Base-by-base conservation (phyloP, 2,888 invertebrate genomes). In the Zele albiditarsus region DNA sequence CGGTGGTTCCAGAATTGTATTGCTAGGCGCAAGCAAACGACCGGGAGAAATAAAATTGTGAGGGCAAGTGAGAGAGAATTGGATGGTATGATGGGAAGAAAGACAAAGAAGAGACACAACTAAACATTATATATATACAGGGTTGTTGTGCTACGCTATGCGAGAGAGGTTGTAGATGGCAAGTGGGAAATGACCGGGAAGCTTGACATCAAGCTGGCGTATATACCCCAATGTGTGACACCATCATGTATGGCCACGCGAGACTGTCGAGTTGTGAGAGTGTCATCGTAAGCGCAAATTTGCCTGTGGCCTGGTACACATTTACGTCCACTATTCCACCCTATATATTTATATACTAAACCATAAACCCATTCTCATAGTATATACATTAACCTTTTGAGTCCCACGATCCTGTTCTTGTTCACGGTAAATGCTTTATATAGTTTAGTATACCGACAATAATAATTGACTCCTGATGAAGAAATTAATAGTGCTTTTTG, bases 121-220 rank as follows among this genome's bases (percentile, higher is more conserved):
- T 20, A 53, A 20, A 53, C 8, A 8, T 4, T n/a, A 20, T 49
- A 53, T 20, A 53, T 53, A 53, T 42, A 6, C 8, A 53, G 0
- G 53, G 53, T 20, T 53, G 53, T 20, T 53, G 53, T 20, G 20
- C 38, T 16, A 25, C 27, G 49, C 20, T 10, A 53, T 28, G 57
- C 28, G 33, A n/a, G n/a, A 63, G 42, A 25, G 42, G 42, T 42
- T 25, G n/a, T 66, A 42, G 46, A 66, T 66, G 25, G 38, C 57
- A 69, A 20, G 69, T 25, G 31, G 69, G 27, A 69, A 58, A 69
- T 69, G 69, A 69, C 69, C 57, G 69, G 38, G 58, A 69, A 57
- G 38, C 58, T 33, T 60, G 69, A 33, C 57, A 38, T 58, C 8
- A 38, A 31, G 33, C 69, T 46, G 33, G 33, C 16, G 58, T 69